phyloP scores from a whole-genome alignment of 2,888 invertebrate species.

The Phymatocera aterrima region DNA sequence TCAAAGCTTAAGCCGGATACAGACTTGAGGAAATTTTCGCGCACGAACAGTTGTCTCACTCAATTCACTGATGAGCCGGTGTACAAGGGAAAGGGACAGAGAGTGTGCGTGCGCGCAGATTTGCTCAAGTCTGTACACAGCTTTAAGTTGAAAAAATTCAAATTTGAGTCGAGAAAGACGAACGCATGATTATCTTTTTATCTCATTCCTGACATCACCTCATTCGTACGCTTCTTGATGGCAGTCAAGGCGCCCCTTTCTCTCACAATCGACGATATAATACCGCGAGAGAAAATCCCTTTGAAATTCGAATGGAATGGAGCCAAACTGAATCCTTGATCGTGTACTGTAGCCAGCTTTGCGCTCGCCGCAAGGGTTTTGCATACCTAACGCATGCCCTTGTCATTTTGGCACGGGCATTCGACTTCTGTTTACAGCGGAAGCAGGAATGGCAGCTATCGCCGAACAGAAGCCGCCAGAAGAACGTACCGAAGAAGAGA shows the following conservation, averaged over 20 bases:
- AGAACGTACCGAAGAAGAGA: slow-evolving; percentile 87
- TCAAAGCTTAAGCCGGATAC: no score
- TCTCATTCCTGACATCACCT: no score
- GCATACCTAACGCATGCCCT: slow-evolving; percentile 10
- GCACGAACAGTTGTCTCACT: no score
- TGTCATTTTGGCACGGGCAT: slow-evolving; percentile 21
- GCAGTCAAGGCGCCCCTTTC: no score
- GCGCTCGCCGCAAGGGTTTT: neutral
- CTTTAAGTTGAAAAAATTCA: neutral
- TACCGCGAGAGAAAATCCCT: neutral
- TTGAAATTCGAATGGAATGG: neutral
- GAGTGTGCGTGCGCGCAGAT: no score
- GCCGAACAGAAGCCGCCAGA: slow-evolving; percentile 82
- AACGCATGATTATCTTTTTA: neutral
- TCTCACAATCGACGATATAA: no score
- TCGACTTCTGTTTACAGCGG: slow-evolving; percentile 64
- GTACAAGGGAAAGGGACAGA: no score
- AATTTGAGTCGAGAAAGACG: neutral
- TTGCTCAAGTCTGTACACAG: no score
- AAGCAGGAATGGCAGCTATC: slow-evolving; percentile 79
- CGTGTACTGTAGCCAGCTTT: neutral
- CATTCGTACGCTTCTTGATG: no score
- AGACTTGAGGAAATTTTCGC: no score
- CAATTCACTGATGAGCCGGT: no score
- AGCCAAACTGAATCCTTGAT: neutral